phyloP scores from a whole-genome alignment of 2,797 vertebrate species.

The Myoxocephalus aenaeus region DNA sequence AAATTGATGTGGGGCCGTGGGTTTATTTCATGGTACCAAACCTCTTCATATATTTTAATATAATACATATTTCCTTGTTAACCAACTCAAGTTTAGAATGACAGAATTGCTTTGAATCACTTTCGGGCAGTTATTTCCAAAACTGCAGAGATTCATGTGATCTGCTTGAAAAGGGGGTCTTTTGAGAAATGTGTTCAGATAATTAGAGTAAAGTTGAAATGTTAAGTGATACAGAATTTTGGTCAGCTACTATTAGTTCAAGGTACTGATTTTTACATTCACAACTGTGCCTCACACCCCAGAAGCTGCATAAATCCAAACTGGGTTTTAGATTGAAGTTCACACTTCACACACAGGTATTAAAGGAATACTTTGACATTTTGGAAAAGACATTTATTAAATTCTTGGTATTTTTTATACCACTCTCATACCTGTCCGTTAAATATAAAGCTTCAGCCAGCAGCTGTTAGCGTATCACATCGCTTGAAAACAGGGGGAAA shows the following conservation, averaged over 20 bases:
- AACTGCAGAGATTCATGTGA: background rate
- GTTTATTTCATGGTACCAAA: background rate
- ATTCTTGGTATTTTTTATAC: background rate
- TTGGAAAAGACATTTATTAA: background rate
- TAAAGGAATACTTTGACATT: constrained; percentile 1
- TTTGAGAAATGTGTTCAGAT: background rate
- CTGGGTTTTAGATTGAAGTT: constrained; percentile 2
- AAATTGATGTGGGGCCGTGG: background rate
- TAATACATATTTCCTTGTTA: background rate
- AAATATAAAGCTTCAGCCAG: background rate
- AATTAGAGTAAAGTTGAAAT: background rate
- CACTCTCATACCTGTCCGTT: background rate
- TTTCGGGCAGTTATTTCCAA: background rate
- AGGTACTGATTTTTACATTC: background rate
- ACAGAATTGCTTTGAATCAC: background rate
- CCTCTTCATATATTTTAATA: background rate
- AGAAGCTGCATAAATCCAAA: background rate
- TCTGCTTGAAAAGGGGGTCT: background rate
- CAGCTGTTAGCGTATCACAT: background rate
- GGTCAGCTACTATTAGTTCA: background rate
- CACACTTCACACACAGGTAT: background rate
- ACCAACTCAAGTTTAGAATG: background rate
- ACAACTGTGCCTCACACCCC: background rate
- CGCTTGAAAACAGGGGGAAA: background rate
- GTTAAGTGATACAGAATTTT: background rate